A percentile compares a stretch with the other conserved stretches of the same genome.
phyloP scores from a whole-genome alignment of 2,113 vertebrate species.

The Hymenochirus boettgeri region DNA sequence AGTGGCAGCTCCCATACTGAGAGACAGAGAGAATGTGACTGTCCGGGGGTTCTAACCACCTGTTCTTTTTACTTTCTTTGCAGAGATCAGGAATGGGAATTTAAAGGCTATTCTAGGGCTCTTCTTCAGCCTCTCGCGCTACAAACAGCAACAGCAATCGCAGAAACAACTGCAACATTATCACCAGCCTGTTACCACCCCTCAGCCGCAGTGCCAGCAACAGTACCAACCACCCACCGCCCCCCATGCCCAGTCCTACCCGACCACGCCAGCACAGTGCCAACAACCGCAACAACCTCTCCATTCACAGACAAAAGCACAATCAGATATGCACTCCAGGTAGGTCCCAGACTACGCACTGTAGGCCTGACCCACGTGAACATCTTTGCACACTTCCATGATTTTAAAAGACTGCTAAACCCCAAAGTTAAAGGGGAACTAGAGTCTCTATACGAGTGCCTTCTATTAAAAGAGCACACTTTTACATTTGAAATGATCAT shows the following conservation, averaged over 20 bases:
- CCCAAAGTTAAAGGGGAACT: too few relatives aligned
- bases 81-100: constrained; percentile 98
- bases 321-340: constrained; percentile 96
- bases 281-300: constrained; percentile 59
- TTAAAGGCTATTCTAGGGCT: constrained; percentile 96
- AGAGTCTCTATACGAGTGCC: too few relatives aligned
- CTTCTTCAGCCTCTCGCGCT: constrained; percentile 95
- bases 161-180: constrained; percentile 57
- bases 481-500: too few relatives aligned
- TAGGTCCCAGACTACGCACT: too few relatives aligned
- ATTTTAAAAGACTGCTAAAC: too few relatives aligned
- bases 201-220: constrained; percentile 56
- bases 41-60: too few relatives aligned
- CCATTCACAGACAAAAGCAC: constrained; percentile 70
- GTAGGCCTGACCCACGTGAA: too few relatives aligned
- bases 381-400: too few relatives aligned
- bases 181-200: constrained; percentile 43
- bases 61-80: not conserved
- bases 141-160: constrained; percentile 88
- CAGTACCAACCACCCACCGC: constrained; percentile 50
- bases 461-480: too few relatives aligned
- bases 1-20: too few relatives aligned
- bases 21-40: too few relatives aligned
- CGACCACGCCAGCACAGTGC: constrained; percentile 61
- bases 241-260: constrained; percentile 40